Base-by-base conservation (phyloP, 2,888 invertebrate species). In the Nomada fabriciana region DNA sequence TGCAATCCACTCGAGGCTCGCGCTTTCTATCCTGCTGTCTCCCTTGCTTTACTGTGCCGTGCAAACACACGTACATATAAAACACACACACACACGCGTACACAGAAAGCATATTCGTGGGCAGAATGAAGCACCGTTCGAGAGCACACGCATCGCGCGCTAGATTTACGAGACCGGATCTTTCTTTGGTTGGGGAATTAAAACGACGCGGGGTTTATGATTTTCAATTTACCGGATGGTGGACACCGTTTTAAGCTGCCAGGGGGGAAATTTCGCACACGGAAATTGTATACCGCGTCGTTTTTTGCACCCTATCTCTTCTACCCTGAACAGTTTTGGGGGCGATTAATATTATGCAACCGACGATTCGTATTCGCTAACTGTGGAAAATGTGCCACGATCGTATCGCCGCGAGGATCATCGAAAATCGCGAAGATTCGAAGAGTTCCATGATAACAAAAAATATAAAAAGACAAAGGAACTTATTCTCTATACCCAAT, bases 221-320 rank as follows among this genome's bases (percentile, higher is more conserved):
- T 86, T 87, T 87, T 87, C 88, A 87, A 88, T 87, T 88, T 88
- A 81, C 76, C 86, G 88, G 76, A 86, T 68, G 84, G 79, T 84
- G 81, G 82, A 64, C 76, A 76, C 82, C 76, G 64, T 76, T 82
- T 82, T 69, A 69, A 82, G 53, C 82, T 76, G 82, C 82, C 82
- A 60, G 59, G 20, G 71, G 72, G 23, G 1, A 36, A 36, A 36
- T 5, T 36, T 36, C 36, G 36, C 36, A 36, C 36, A 7, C 36
- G 36, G 36, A 82, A 76, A 82, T 76, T 82, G 75, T 69, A 67
- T 82, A 23, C 63, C 53, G 20, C 18, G 59, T 53, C 42, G 52
- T 47, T 71, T 61, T 71, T 65, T 52, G 18, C 60, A 4, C n/a
- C 2, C 11, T 10, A 13, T n/a, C 15, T 23, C 23, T 13, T 1